Base-by-base conservation (phyloP, 2,888 invertebrate genomes). In the Cosmia trapezina region DNA sequence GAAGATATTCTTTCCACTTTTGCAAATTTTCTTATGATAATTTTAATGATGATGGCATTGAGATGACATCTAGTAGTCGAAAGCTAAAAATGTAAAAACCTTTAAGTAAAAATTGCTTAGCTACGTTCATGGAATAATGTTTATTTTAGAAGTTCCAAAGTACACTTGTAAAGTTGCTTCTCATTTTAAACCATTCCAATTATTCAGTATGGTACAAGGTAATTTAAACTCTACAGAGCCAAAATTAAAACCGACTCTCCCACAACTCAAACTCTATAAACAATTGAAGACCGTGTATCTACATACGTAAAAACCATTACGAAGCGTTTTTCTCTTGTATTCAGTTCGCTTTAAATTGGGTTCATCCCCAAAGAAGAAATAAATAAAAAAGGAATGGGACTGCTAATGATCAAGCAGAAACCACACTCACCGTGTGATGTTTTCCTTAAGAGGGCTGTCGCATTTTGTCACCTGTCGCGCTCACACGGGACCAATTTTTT, bases 1-100 rank as follows among this genome's bases (percentile, higher is more conserved):
- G 65, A 76, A 78, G 84, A 85, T 81, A 89, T 86, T 83, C 61
- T 64, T 60, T 70, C 1, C 9, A 63, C 9, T 65, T 77, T 47
- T 37, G 7, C 17, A 51, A 37, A 70, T 22, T 22, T 66, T 64
- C 11, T 49, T 57, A 43, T 53, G 22, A 53, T n/a, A n/a, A 43
- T 60, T 59, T 59, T 83, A 56, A 73, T 68, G 14, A 62, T 47
- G 43, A 43, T 8, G 17, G 41, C 11, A n/a, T 78, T 57, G n/a
- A 77, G 28, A 37, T 66, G 49, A 33, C 56, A 51, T 64, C 45
- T 49, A 51, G 47, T 53, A 28, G 49, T 65, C 3, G 8, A 78
- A 59, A 12, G 5, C 11, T 7, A 17, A 54, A 12, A 49, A 62
- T 33, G 11, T 49, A 33, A 56, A 70, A 41, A 41, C 12, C 2